Base-by-base conservation (phyloP, 1,140 invertebrate genomes). In the Aphaenogaster floridana region DNA sequence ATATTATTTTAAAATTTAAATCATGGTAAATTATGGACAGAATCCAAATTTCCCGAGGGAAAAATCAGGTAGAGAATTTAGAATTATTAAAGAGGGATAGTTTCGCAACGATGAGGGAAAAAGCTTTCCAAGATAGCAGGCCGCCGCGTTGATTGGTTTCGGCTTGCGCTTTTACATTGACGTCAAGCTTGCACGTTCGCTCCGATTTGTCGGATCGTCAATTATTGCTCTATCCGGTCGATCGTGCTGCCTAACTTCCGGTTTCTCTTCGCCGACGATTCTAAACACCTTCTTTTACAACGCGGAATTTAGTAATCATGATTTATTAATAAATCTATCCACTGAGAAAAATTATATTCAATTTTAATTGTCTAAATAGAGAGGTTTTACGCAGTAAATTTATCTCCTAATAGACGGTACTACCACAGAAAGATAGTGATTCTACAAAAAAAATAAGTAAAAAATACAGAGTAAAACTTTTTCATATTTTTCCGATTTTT, bases 161-260 rank as follows among this genome's bases (percentile, higher is more conserved):
- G 34, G 45, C 3, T 85, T 78, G 72, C 54, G 74, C 54, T 76
- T 88, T 89, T 84, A 69, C 57, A 66, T 48, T 89, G 79, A 89
- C 88, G 86, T 88, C 88, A 85, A 72, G 17, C 86, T 88, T 88
- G 34, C 15, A 57, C 64, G 68, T 88, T 89, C 79, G 69, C 77
- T 59, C 50, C 69, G 72, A 76, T 90, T 79, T 79, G 79, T 89
- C 79, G 68, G 86, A 86, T 91, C 88, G 88, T 86, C 92, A 92
- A 92, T 93, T 92, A 92, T 93, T 92, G 89, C 91, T 79, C 50
- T 92, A 92, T 93, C 92, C 92, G 91, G 92, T 91, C 85, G 84
- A 92, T 86, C 74, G 79, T 78, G 48, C 45, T 48, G 48, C n/a
- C 42, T 77, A 57, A 42, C 86, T 76, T 88, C 71, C 86, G 54